Percentiles rank a stretch among this genome's conserved stretches.
phyloP scores from a whole-genome alignment of 2,113 vertebrate species.

The Melanocharis versteri region DNA sequence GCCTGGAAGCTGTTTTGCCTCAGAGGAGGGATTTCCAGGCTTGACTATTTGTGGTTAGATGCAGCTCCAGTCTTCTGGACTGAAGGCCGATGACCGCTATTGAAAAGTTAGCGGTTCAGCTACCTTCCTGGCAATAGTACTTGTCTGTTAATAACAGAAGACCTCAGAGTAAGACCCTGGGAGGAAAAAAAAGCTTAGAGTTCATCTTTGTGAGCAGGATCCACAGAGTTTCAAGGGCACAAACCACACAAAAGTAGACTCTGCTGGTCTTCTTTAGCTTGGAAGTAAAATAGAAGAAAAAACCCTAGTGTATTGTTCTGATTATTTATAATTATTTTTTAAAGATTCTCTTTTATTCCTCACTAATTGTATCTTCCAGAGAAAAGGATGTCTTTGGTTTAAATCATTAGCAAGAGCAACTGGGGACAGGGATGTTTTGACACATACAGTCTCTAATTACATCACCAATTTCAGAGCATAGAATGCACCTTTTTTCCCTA shows the following conservation, averaged over 20 bases:
- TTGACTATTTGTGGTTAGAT: neutral
- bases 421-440: neutral
- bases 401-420: neutral
- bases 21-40: neutral
- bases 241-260: neutral
- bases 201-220: neutral
- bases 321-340: neutral
- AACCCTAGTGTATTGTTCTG: neutral
- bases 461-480: neutral
- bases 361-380: neutral
- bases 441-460: neutral
- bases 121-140: neutral
- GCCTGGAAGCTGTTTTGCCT: neutral
- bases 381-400: neutral
- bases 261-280: neutral
- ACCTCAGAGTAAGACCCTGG: neutral
- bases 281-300: neutral
- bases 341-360: neutral
- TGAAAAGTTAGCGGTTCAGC: neutral
- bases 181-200: neutral
- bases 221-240: neutral
- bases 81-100: rapidly evolving
- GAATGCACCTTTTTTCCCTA: neutral
- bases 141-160: neutral
- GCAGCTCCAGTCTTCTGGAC: neutral